Evolutionary conservation across 2,113 vertebrate genomes (phyloP), one percentile per base, ranked within the genome.

Genomic region (Bujurquina vittata): DNA sequence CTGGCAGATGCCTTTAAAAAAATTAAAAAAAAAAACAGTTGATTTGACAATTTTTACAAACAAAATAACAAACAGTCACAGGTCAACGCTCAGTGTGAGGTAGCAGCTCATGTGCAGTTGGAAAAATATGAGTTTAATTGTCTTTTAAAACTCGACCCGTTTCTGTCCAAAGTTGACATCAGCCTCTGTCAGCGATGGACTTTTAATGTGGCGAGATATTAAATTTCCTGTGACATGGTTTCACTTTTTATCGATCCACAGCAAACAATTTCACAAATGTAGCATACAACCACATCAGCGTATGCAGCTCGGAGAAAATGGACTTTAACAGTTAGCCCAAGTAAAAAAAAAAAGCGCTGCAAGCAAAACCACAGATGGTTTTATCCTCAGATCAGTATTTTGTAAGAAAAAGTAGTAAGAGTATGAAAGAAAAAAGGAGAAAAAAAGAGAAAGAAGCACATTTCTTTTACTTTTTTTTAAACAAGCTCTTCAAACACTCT

Each of bases 361-460:
- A 57, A 74, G 20, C 58, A 20, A 65, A 54, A 37, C 60, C 55
- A 57, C 57, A 88, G 72, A 63, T 80, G 80, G 43, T 74, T 78
- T 84, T 22, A 74, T 77, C 33, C 49, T 57, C 8, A 57, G 10
- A 62, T 9, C 23, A 67, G 31, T 15, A 37, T 60, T 33, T 55
- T 46, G n/a, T 69, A 46, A 69, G 20, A 61, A 52, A 82, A 61
- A 56, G 10, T 67, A 59, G 18, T 26, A 2, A 62, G 62, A 11
- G 26, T 33, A 73, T n/a, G 3, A 10, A 35, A 69, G 1, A 0
- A 3, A 60, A 60, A n/a, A 4, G n/a, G 10, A 3, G 31, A 0
- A 26, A 67, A 15, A 18, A 26, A 7, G 14, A 60, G 0, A 67
- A 26, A 67, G 37, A 26, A 67, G 6, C 17, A 0, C 17, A 15